phyloP scores from a whole-genome alignment of 2,797 vertebrate species.

The Thaleichthys pacificus region DNA sequence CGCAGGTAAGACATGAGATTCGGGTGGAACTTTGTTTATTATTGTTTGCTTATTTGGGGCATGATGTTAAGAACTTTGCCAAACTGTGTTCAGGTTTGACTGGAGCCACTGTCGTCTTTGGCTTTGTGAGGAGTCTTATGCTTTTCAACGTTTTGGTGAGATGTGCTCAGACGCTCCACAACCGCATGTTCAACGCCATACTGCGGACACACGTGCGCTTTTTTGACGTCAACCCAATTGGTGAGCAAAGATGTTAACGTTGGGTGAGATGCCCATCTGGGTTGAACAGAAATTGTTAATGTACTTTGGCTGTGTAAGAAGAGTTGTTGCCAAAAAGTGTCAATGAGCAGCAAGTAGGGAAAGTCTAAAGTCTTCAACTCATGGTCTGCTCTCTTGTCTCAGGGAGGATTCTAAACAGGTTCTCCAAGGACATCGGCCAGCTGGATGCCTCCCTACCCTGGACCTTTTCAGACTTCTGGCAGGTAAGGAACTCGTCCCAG shows the following conservation, averaged over 20 bases:
- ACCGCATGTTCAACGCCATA: slow-evolving; percentile 72
- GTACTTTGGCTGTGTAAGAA: too few species aligned
- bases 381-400: not conserved
- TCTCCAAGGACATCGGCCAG: slow-evolving; percentile 90
- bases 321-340: too few species aligned
- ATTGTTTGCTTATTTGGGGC: not conserved
- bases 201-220: slow-evolving; percentile 70
- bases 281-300: too few species aligned
- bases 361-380: not conserved
- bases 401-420: slow-evolving; percentile 79
- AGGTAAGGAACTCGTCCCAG: slow-evolving; percentile 71
- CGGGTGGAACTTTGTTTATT: not conserved
- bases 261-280: not conserved
- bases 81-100: slow-evolving; percentile 80
- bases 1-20: slow-evolving; percentile 54
- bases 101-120: slow-evolving; percentile 77
- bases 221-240: slow-evolving; percentile 77
- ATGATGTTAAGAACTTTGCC: not conserved
- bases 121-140: slow-evolving; percentile 78
- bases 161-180: slow-evolving; percentile 82
- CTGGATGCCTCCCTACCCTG: slow-evolving; percentile 85
- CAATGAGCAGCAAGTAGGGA: not conserved
- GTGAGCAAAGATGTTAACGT: slow-evolving; percentile 51
- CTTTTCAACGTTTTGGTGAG: slow-evolving; percentile 84
- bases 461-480: slow-evolving; percentile 85